Evolutionary conservation across 1,140 invertebrate genomes (phyloP), one percentile per base, ranked within the genome.

Genomic region (Tetragonula clypearis): DNA sequence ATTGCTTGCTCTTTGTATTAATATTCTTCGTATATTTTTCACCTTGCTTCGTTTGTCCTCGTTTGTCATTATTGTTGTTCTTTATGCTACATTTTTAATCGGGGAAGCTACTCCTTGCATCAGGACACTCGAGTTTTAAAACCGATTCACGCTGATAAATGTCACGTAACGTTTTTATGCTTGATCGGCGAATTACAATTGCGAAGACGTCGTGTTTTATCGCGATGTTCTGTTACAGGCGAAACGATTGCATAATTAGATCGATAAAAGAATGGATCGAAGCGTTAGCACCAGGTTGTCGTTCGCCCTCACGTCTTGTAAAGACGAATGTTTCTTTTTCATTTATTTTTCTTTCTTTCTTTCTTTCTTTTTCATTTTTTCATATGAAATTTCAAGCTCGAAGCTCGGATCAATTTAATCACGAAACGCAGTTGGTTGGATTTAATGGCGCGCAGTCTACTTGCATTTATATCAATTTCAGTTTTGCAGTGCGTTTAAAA

Each of bases 201-300:
- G 68, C 82, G 71, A 71, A 69, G 53, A 68, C 0, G 19, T 53
- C 66, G 74, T 26, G 68, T 79, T 56, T 79, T 84, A 84, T 84
- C 76, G 21, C 56, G 41, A 72, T n/a, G n/a, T 65, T 65, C 26
- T 69, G 35, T 71, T 68, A 79, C 21, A 65, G 17, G 15, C 26
- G 21, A 56, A 1, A 84, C 68, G 58, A 79, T 73, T 88, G 72
- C 68, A 69, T 75, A 79, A 75, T 84, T 65, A 79, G 68, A 71
- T 62, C 56, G 53, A 79, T 53, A 58, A 72, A 76, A 62, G 26
- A 21, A 55, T 41, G 15, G 26, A 79, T 6, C 21, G 6, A 49
- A 35, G 21, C 21, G 60, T 21, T 49, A 26, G 62, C 15, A n/a
- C 12, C n/a, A 53, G 60, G 53, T 79, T 79, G 60, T 49, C 41